A percentile compares a stretch with the other conserved stretches of the same genome.
phyloP scores from a whole-genome alignment of 2,797 vertebrate genomes.

The Gorsachius magnificus region DNA sequence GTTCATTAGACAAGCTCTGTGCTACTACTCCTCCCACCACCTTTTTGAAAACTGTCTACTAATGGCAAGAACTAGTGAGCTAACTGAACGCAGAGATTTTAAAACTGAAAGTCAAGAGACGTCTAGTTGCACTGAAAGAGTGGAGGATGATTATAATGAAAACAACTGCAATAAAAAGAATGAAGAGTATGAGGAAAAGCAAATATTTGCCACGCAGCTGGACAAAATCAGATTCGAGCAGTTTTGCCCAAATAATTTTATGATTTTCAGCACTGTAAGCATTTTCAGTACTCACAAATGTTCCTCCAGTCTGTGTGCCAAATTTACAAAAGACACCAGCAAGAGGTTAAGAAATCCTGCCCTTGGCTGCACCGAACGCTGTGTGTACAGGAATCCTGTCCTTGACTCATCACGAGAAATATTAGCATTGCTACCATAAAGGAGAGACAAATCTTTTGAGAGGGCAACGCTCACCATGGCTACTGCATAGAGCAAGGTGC shows the following conservation, averaged over 20 bases:
- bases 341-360: neutral
- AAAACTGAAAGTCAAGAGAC: neutral
- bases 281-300: neutral
- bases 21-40: neutral
- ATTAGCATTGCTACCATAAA: neutral
- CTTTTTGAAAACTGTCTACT: neutral
- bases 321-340: neutral
- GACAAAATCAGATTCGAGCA: neutral
- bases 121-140: neutral
- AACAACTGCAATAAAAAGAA: neutral
- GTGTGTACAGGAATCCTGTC: neutral
- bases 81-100: neutral
- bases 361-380: neutral
- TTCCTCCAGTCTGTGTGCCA: neutral
- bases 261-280: neutral
- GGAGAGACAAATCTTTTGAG: neutral
- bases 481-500: too few relatives aligned
- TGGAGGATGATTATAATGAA: neutral
- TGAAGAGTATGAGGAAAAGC: neutral
- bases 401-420: neutral
- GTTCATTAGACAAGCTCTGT: neutral
- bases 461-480: fast-evolving
- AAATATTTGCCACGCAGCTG: neutral
- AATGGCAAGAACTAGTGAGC: neutral
- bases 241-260: neutral